Conservation (phyloP, 2,113 vertebrate species). For the Brachyhypopomus gauderio region DNA sequence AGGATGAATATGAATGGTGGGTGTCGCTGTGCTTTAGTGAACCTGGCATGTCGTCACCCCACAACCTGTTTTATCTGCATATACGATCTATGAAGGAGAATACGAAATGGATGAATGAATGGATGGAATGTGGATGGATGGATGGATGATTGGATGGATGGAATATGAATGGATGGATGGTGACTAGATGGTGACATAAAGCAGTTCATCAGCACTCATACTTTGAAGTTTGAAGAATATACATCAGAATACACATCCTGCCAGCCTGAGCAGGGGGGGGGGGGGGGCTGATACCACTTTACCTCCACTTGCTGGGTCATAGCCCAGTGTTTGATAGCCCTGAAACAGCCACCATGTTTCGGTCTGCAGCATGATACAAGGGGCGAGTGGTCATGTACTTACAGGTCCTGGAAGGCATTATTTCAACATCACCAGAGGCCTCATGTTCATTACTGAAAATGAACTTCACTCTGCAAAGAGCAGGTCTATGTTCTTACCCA, state of each 20-base stretch:
- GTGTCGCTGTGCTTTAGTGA: neutral
- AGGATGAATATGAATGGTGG: neutral
- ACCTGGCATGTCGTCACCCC: neutral
- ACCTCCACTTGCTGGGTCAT: slow-evolving; percentile 44
- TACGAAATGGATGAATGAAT: neutral
- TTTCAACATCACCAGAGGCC: slow-evolving; percentile 9
- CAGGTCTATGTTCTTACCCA: neutral
- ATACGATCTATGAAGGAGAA: neutral
- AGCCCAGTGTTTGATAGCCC: slow-evolving; percentile 21
- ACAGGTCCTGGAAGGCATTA: neutral
- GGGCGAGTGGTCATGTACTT: neutral
- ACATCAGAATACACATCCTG: slow-evolving; percentile 25
- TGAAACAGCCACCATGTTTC: slow-evolving; percentile 20
- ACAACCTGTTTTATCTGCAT: neutral
- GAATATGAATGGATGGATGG: too few relatives aligned
- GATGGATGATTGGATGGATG: neutral
- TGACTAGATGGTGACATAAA: neutral
- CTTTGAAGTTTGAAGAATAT: neutral
- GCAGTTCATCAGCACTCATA: neutral
- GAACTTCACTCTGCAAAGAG: slow-evolving; percentile 1
- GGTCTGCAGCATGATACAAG: slow-evolving; percentile 29
- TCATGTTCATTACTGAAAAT: slow-evolving; percentile 17
- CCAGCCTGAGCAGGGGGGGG: slow-evolving; percentile 41
- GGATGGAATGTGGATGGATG: too few relatives aligned
- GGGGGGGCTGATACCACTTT: slow-evolving; percentile 34